Conservation (phyloP, 53 echinoderm and acorn worm species). For the Zoroaster sp. region DNA sequence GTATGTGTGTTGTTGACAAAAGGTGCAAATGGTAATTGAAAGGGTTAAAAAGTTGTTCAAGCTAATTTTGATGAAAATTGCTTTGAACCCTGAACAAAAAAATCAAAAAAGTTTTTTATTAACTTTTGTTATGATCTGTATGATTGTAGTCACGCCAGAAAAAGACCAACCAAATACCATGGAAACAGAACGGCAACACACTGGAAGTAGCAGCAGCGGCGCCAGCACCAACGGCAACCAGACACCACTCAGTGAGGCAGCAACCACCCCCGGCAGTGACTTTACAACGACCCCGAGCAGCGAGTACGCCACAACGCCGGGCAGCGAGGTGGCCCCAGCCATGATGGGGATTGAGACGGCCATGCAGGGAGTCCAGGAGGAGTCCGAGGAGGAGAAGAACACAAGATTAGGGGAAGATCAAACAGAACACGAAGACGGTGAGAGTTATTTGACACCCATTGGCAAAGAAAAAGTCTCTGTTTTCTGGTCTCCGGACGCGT, state of each 20-base stretch:
- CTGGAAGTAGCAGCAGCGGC: conserved; percentile 11
- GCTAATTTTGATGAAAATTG: no score
- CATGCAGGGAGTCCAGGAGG: conserved; percentile 58
- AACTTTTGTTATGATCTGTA: background rate
- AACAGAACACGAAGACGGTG: background rate
- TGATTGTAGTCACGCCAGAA: background rate
- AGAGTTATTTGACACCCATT: no score
- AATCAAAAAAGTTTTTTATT: no score
- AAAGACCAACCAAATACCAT: conserved; percentile 29
- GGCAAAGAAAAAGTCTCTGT: no score
- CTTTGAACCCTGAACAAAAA: no score
- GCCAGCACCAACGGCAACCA: conserved; percentile 55
- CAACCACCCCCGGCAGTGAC: conserved; percentile 50
- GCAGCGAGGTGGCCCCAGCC: conserved; percentile 17
- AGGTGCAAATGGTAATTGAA: no score
- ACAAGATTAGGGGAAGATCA: conserved; percentile 1
- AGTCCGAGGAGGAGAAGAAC: conserved; percentile 4
- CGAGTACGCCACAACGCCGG: conserved; percentile 47
- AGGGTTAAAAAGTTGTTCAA: no score
- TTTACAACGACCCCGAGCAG: conserved; percentile 41
- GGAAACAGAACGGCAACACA: conserved; percentile 46
- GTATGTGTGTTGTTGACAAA: no score
- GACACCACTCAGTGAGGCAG: conserved; percentile 58
- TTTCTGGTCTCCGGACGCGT: no score
- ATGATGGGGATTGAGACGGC: conserved; percentile 7